Conservation (phyloP, 2,888 invertebrate species). For the Clepsis dumicolana region DNA sequence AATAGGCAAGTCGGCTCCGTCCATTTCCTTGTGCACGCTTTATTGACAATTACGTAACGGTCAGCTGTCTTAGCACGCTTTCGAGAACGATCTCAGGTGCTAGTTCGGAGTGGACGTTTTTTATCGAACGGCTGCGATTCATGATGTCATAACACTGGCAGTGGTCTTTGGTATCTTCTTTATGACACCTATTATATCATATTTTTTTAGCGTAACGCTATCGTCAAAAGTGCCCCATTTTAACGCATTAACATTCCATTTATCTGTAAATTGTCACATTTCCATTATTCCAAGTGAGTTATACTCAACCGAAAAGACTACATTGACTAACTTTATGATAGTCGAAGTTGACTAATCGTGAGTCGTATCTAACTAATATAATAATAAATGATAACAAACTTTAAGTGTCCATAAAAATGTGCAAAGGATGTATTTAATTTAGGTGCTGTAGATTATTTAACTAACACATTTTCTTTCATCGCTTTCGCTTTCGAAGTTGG, state of each 20-base stretch:
- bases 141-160: conserved; percentile 53
- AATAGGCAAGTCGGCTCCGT: conserved; percentile 14
- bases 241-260: too few relatives aligned
- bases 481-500: conserved; percentile 14
- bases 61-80: conserved; percentile 49
- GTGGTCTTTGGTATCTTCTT: conserved; percentile 48
- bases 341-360: not conserved
- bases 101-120: conserved; percentile 50
- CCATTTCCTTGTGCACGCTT: conserved; percentile 21
- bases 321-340: conserved; percentile 4
- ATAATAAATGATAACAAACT: conserved; percentile 6
- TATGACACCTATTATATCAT: conserved; percentile 38
- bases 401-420: conserved; percentile 11
- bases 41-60: conserved; percentile 50
- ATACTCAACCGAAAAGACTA: not conserved
- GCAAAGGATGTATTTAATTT: not conserved
- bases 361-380: not conserved
- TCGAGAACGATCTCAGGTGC: conserved; percentile 53
- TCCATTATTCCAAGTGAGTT: not conserved
- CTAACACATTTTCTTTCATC: conserved; percentile 22
- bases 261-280: not conserved
- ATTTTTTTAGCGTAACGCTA: not conserved
- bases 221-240: not conserved
- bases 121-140: conserved; percentile 43
- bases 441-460: conserved; percentile 13